These are phyloP conservation scores for Alca torda DNA, from an alignment of 2,797 vertebrate genomes.

Conservation along the genomic window DNA sequence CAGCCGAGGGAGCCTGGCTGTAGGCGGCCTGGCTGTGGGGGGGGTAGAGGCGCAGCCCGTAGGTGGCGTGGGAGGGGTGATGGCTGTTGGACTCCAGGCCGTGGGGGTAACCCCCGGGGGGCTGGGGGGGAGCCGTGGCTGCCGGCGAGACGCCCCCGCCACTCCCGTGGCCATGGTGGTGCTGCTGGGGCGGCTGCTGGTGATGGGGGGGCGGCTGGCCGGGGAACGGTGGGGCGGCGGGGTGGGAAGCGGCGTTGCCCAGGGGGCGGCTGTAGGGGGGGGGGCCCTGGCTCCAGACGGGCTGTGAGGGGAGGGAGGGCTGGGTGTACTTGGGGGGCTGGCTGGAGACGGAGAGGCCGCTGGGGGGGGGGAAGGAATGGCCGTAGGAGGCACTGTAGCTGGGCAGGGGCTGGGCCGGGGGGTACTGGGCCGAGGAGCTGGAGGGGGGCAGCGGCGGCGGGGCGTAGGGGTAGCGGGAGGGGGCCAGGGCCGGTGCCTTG, in stretches of 20 bases:
- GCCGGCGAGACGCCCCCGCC: constrained; percentile 49
- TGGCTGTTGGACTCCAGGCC: constrained; percentile 73
- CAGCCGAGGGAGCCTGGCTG: constrained; percentile 68
- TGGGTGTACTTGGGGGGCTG: constrained; percentile 80
- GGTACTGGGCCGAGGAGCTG: constrained; percentile 72
- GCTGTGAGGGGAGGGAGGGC: constrained; percentile 79
- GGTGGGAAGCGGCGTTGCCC: constrained; percentile 74
- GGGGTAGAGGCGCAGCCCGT: constrained; percentile 75
- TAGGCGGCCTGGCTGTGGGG: constrained; percentile 69
- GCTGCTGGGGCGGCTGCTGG: constrained; percentile 67
- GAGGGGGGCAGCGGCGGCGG: constrained; percentile 9
- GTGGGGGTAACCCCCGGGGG: constrained; percentile 69
- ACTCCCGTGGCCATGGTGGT: constrained; percentile 13
- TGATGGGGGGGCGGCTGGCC: constrained; percentile 82
- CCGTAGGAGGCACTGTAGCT: constrained; percentile 82
- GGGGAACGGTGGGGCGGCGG: constrained; percentile 64
- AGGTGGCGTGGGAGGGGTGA: constrained; percentile 72
- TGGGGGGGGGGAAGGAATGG: constrained; percentile 78
- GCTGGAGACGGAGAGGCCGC: constrained; percentile 75
- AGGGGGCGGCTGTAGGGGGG: constrained; percentile 76
- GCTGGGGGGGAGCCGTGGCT: constrained; percentile 71
- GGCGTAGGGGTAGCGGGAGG: constrained; percentile 72
- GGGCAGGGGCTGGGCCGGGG: constrained; percentile 72
- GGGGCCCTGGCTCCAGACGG: constrained; percentile 79
- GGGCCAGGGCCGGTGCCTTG: constrained; percentile 65